phyloP scores from a whole-genome alignment of 2,888 invertebrate genomes.

The Agrypnus murinus region DNA sequence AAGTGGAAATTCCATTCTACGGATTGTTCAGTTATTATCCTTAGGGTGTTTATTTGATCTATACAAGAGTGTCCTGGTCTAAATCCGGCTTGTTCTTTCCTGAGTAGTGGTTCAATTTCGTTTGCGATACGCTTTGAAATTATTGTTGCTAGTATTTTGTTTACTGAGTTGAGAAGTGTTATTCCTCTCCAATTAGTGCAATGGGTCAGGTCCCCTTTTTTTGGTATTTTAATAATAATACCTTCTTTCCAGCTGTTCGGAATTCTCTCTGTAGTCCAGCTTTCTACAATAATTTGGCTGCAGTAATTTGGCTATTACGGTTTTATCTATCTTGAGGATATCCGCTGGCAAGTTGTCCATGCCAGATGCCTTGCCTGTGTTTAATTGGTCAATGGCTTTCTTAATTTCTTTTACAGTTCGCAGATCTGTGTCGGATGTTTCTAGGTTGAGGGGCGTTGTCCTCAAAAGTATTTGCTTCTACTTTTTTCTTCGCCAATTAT shows the following conservation, averaged over 20 bases:
- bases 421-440: not conserved
- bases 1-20: not conserved
- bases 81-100: slow-evolving; percentile 10
- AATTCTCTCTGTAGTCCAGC: not conserved
- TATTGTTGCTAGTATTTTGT: not conserved
- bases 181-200: not conserved
- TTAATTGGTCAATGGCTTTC: slow-evolving; percentile 2
- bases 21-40: not conserved
- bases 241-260: not conserved
- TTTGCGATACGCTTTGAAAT: not conserved
- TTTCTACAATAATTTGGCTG: not conserved
- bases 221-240: not conserved
- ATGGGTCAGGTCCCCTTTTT: not conserved
- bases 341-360: not conserved
- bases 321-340: not conserved
- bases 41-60: not conserved
- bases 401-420: slow-evolving; percentile 1
- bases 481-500: not conserved
- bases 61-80: not conserved
- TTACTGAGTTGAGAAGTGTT: slow-evolving; percentile 1
- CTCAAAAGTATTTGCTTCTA: not conserved
- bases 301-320: not conserved
- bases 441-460: not conserved
- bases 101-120: not conserved
- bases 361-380: not conserved